A percentile compares a stretch with the other conserved stretches of the same genome.
Conservation (phyloP, 2,113 vertebrate genomes). For the Elgaria multicarinata region DNA sequence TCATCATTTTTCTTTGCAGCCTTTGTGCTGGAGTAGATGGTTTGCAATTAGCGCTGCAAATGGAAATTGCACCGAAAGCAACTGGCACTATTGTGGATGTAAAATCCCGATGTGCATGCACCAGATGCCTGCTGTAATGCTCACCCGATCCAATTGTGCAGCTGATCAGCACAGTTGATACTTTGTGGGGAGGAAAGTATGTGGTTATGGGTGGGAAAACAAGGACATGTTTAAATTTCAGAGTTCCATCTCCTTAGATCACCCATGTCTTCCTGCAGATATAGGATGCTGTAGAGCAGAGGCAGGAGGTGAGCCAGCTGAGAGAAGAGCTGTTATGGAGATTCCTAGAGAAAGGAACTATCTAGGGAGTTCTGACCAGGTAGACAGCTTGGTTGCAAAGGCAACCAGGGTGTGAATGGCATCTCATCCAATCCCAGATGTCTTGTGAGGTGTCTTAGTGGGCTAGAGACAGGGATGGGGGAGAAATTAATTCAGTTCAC, state of each 20-base stretch:
- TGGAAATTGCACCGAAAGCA: neutral
- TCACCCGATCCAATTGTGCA: neutral
- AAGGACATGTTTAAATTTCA: neutral
- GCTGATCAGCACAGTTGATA: too few species aligned
- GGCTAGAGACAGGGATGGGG: too few species aligned
- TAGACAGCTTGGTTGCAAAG: too few species aligned
- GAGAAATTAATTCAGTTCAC: too few species aligned
- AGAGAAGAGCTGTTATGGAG: neutral
- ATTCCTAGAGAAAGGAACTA: neutral
- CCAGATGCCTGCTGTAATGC: neutral
- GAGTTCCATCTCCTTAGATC: neutral
- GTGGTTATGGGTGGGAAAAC: too few species aligned
- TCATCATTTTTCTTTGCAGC: neutral
- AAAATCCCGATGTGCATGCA: neutral
- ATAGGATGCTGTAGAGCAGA: neutral
- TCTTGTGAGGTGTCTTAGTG: too few species aligned
- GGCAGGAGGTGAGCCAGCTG: neutral
- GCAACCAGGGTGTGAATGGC: too few species aligned
- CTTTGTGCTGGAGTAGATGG: neutral
- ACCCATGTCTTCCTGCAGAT: too few species aligned
- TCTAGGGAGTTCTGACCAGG: too few species aligned
- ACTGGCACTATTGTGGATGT: neutral
- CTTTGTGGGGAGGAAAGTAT: too few species aligned
- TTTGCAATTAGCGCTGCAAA: neutral
- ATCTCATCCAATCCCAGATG: too few species aligned